Base-by-base conservation (phyloP, 1,140 invertebrate genomes). In the Cydia strobilella region DNA sequence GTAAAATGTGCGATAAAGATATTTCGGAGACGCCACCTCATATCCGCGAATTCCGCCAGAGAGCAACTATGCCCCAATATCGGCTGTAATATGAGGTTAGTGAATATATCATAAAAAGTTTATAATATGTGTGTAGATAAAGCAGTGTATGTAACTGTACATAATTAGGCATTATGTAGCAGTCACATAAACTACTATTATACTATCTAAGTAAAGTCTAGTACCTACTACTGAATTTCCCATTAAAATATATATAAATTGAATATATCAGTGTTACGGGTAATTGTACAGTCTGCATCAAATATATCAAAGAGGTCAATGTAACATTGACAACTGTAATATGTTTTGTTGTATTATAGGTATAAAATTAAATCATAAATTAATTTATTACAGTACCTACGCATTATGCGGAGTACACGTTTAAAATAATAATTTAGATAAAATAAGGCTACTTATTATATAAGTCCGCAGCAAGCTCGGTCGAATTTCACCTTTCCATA, bases 241-340 rank as follows among this genome's bases (percentile, higher is more conserved):
- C 54, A 18, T 59, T 59, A 23, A 23, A 59, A 59, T 59, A 20
- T 59, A 59, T 59, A 23, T 59, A 59, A 20, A 6, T 59, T 10
- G 7, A n/a, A 10, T 66, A 66, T 66, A 66, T 27, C 63, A 69
- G 65, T 35, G 65, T 35, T 69, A 69, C 65, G 65, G 65, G 65
- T 69, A 69, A 69, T 35, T 35, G 65, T 69, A 66, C 31, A 31
- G 65, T 69, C 6, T 59, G 20, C 54, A 59, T 59, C 20, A 23
- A 59, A 23, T 59, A 23, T 23, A 12, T 23, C 20, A 20, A 23
- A 59, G 54, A n/a, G 20, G 18, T 59, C n/a, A 59, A 23, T 59
- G 18, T 59, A 5, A 18, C 6, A 59, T 20, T 23, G 10, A 59
- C 54, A 0, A 23, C 20, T 59, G 54, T 59, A n/a, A 59, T 59